Evolutionary conservation across 2,113 vertebrate species (phyloP).

Genomic region (Percopsis transmontana): DNA sequence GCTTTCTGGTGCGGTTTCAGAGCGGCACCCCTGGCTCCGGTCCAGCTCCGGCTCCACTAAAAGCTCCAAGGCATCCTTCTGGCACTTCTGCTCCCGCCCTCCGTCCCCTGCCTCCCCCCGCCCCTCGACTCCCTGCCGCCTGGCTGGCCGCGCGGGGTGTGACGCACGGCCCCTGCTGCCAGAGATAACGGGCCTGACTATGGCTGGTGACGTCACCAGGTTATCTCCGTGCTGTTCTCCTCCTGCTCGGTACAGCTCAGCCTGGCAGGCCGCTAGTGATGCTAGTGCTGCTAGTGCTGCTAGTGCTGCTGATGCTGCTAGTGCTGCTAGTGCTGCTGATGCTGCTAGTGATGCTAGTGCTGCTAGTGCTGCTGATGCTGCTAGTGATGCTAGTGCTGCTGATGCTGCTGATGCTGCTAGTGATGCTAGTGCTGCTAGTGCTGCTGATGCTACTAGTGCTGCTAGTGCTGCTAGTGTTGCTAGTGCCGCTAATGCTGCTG

Average conservation of each 20-base stretch:
- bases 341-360: too few species aligned
- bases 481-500: too few species aligned
- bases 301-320: too few species aligned
- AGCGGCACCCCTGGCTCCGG: constrained; percentile 34
- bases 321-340: too few species aligned
- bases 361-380: too few species aligned
- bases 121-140: constrained; percentile 14
- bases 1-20: constrained; percentile 3
- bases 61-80: constrained; percentile 49
- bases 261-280: background rate
- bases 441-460: too few species aligned
- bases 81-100: constrained; percentile 25
- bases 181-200: constrained; percentile 56
- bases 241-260: constrained; percentile 37
- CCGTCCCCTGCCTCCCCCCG: constrained; percentile 7
- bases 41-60: constrained; percentile 37
- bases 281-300: too few species aligned
- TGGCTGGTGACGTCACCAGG: constrained; percentile 59
- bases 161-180: constrained; percentile 63
- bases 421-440: too few species aligned
- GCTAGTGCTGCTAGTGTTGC: too few species aligned
- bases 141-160: constrained; percentile 41
- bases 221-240: constrained; percentile 57
- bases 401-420: too few species aligned
- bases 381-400: too few species aligned